Base-by-base conservation (phyloP, 2,113 vertebrate species). In the Echinops telfairi region DNA sequence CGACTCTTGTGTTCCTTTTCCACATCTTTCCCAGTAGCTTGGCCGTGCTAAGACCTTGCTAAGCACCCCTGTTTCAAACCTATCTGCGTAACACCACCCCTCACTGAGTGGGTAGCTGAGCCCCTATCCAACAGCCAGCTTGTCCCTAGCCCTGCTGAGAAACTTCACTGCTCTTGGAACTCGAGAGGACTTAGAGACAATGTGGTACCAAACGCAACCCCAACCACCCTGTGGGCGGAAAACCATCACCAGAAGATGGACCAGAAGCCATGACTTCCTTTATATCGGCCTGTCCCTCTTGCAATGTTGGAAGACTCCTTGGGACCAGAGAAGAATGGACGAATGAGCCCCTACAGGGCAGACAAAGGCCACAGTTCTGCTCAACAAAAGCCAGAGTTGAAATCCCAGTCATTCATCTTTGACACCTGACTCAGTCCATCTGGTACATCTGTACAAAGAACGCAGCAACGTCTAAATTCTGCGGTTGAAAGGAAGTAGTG, bases 281-380 rank as follows among this genome's bases (percentile, higher is more conserved):
- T 90, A 83, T 92, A 77, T 78, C 89, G 77, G 73, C 31, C 43
- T 79, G 29, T 33, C 71, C 40, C 43, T 81, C 5, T 23, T 78
- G 62, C n/a, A 36, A 36, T 53, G 33, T 60, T 60, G 40, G 40
- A 40, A 40, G 40, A 40, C 5, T 9, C 47, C 47, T 53, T 53
- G 47, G 47, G 47, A 53, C 12, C 47, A 53, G 47, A 53, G 47
- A 10, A 6, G 47, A 53, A 53, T 10, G 12, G 12, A 53, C 10
- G 47, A 53, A 53, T 53, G 47, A 53, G 47, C 47, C 47, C 47
- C 5, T 10, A 14, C 47, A 8, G 47, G 47, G 47, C 12, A 14
- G 47, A 53, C 12, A 9, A 53, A 2, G 47, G 47, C 47, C 12
- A 2, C 10, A 10, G 12, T 53, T 53, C 12, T 53, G 47, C 47